Base-by-base conservation (phyloP, 2,888 invertebrate species). In the Eumacrocentrus americanus region DNA sequence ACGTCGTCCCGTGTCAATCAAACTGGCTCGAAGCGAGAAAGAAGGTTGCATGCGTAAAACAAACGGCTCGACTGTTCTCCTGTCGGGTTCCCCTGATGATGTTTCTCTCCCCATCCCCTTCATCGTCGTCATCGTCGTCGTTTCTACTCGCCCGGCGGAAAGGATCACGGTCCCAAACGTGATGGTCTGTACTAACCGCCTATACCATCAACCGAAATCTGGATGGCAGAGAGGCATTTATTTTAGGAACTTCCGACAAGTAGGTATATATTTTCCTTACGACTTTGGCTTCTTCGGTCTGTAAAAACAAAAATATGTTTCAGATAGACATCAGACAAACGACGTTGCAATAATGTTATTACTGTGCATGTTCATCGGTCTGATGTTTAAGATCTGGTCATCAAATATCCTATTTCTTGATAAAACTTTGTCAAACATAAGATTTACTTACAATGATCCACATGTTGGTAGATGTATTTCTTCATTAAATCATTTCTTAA, bases 31-130 rank as follows among this genome's bases (percentile, higher is more conserved):
- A 37, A 47, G 48, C 54, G 14, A 47, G 38, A 42, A 58, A 55
- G 58, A 60, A 48, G 61, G 61, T 58, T 40, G 60, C 38, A 55
- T 50, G 58, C 50, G 55, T 63, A 66, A 66, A 67, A 67, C 70
- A 70, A 68, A 70, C 67, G 69, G 62, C 35, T 59, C 53, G 61
- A 50, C 63, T 65, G 66, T 66, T 63, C 54, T 55, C 44, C 38
- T 57, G 51, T 35, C 44, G 48, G 40, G 56, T 38, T 4, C 9
- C 29, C 38, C 46, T 58, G 51, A 40, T 25, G 40, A 23, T 52
- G 37, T 51, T 40, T n/a, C 52, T n/a, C n/a, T n/a, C n/a, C n/a
- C n/a, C n/a, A n/a, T n/a, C 16, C 16, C 25, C 53, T 58, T 56
- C 12, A 37, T 53, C 53, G 34, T 29, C 29, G 25, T 11, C 34